Evolutionary conservation across 2,797 vertebrate species (phyloP), one percentile per base, ranked within the genome.

Genomic region (Rhinophrynus dorsalis): DNA sequence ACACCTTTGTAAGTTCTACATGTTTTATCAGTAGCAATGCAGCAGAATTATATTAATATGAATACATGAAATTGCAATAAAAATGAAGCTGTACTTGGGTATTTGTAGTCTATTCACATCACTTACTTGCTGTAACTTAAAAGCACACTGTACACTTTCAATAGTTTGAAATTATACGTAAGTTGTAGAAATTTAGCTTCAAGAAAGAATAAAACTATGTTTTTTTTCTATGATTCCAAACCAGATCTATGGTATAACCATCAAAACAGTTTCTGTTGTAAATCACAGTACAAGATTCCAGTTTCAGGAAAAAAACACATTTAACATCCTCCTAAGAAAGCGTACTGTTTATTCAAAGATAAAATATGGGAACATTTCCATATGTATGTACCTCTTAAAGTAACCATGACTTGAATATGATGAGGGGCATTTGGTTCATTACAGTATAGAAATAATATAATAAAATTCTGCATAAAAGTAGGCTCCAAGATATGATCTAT

Each of bases 201-300:
- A 26, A 40, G 48, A 40, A 54, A 65, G 54, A 65, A 35, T 37
- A 65, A 21, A 54, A 52, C 23, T 54, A 65, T 65, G 52, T 65
- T n/a, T n/a, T n/a, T n/a, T n/a, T n/a, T n/a, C n/a, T n/a, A n/a
- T n/a, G 24, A 54, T 42, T 54, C 52, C 42, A 65, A 52, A 65
- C 54, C 62, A 40, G 24, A 40, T 12, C 47, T 65, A 54, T 65
- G n/a, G n/a, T 54, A 45, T 65, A 65, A 40, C 24, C 42, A 40
- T 24, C 62, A 65, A 65, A 54, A 38, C 33, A 65, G 62, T 54
- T 65, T 52, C 62, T 20, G 35, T 65, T 65, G 30, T 52, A 37
- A 38, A 40, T 30, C 6, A 2, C 48, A 40, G 17, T 52, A 52
- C 27, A 52, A 51, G 33, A 9, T 38, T 42, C 6, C 8, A 26